These are phyloP conservation scores for Trisateles emortualis DNA, from an alignment of 2,888 invertebrate species.

Conservation along the genomic window DNA sequence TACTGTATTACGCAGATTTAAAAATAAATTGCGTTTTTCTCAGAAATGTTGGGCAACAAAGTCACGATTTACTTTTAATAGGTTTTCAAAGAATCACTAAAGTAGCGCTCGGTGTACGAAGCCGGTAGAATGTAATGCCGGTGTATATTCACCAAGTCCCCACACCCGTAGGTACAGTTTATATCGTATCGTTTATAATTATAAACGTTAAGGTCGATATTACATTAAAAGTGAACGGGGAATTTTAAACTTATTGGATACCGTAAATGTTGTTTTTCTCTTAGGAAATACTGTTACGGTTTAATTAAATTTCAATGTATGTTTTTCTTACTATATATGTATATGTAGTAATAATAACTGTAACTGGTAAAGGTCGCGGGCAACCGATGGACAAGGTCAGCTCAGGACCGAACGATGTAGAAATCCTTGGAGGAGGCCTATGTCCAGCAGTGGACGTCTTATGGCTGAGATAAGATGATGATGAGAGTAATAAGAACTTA, in stretches of 20 bases:
- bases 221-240: neutral
- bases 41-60: neutral
- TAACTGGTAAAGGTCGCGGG: too few species aligned
- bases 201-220: neutral
- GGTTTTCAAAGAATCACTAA: neutral
- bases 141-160: neutral
- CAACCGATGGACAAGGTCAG: too few species aligned
- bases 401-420: too few species aligned
- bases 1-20: neutral
- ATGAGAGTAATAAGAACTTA: too few species aligned
- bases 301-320: neutral
- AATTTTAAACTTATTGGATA: neutral
- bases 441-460: too few species aligned
- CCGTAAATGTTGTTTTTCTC: neutral
- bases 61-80: neutral
- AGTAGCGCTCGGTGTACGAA: neutral
- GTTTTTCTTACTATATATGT: neutral
- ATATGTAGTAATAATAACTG: too few species aligned
- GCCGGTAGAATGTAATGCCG: neutral
- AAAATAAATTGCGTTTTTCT: neutral
- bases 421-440: too few species aligned
- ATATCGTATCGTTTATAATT: conserved; percentile 1
- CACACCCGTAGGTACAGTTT: neutral
- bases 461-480: too few species aligned
- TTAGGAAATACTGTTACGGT: neutral